phyloP scores from a whole-genome alignment of 1,140 invertebrate genomes.

The Oedothorax gibbosus region DNA sequence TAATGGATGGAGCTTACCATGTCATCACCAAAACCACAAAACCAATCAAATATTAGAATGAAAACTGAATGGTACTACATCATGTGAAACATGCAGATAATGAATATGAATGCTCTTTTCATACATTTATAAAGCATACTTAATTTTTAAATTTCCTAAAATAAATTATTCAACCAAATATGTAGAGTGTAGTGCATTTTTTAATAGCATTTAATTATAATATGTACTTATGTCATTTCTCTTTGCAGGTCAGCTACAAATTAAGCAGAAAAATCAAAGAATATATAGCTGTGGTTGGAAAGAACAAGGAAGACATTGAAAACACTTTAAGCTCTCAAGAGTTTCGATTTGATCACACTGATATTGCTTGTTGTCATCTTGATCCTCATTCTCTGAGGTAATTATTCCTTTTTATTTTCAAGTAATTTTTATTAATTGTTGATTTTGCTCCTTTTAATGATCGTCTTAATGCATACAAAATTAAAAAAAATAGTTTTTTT shows the following conservation, averaged over 20 bases:
- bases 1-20: too few relatives aligned
- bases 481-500: too few relatives aligned
- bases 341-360: slow-evolving; percentile 20
- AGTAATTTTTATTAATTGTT: neutral
- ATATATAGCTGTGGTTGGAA: slow-evolving; percentile 35
- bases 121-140: too few relatives aligned
- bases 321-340: slow-evolving; percentile 2
- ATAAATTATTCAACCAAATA: too few relatives aligned
- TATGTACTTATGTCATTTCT: neutral
- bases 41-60: too few relatives aligned
- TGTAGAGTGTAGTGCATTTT: too few relatives aligned
- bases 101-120: too few relatives aligned
- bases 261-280: slow-evolving; percentile 35
- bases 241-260: slow-evolving; percentile 14
- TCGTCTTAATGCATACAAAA: too few relatives aligned
- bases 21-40: too few relatives aligned
- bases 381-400: slow-evolving; percentile 33
- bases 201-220: neutral
- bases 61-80: too few relatives aligned
- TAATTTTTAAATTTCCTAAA: too few relatives aligned
- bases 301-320: slow-evolving; percentile 46
- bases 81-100: too few relatives aligned
- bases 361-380: slow-evolving; percentile 35
- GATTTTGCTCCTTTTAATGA: neutral
- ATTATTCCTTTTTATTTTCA: neutral